Evolutionary conservation across 1,140 invertebrate genomes (phyloP), one percentile per base, ranked within the genome.

Genomic region (Drosophila truncata): DNA sequence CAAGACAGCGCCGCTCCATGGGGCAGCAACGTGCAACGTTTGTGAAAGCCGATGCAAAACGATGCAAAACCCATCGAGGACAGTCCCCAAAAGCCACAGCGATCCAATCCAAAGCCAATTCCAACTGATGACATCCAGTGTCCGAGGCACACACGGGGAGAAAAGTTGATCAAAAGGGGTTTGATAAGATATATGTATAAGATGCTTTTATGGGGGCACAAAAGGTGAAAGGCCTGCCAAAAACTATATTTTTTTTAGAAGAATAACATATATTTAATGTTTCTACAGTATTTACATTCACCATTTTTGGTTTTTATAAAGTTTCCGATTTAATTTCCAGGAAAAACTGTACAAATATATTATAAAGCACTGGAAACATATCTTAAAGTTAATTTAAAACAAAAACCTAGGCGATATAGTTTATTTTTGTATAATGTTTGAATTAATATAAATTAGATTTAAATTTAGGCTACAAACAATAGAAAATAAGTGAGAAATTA

Each of bases 1-100:
- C 31, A 49, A 49, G 33, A 29, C 44, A 7, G 18, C 18, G 42
- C 42, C 20, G 33, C 52, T 4, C 20, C 52, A 55, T 37, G 52
- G 52, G 52, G 52, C 52, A 37, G 33, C 33, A 33, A 16, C 52
- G 9, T 55, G 52, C 52, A 55, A 54, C 50, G 31, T 55, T 55
- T 55, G 52, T 55, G 52, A 55, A 55, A 55, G 52, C 52, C 33
- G 20, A 37, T 55, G 52, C 52, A 55, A 55, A 55, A 8, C 52
- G 33, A 16, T 55, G 52, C 52, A 37, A 54, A n/a, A 55, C 20
- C 52, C 52, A 37, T 13, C 20, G 52, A 37, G 33, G 52, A 55
- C 33, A 55, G 31, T 55, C 52, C 33, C 52, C 52, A 37, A 23
- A 37, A 55, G 9, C 52, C 33, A 6, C 2, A 37, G 9, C 20